These are phyloP conservation scores for Cephus pulcher DNA, from an alignment of 2,888 invertebrate species.

Conservation along the genomic window DNA sequence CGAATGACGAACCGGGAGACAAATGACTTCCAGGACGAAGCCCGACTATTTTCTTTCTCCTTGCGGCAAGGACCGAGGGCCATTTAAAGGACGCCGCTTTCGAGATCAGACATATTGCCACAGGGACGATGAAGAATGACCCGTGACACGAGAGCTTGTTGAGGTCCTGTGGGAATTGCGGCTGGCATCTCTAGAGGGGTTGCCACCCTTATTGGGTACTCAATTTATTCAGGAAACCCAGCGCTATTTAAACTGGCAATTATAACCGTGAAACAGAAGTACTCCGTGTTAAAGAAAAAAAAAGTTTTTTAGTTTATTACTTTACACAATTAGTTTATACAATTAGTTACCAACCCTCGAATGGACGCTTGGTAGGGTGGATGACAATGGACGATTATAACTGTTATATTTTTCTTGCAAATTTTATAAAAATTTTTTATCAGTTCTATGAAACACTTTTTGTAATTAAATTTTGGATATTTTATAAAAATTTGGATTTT, in stretches of 20 bases:
- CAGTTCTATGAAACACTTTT: neutral
- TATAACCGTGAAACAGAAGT: neutral
- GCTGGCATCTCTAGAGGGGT: neutral
- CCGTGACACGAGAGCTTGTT: neutral
- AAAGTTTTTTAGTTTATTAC: neutral
- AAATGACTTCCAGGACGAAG: conserved; percentile 26
- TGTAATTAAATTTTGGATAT: neutral
- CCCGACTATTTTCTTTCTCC: conserved; percentile 13
- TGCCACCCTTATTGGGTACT: neutral
- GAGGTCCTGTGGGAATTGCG: neutral
- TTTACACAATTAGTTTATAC: no score
- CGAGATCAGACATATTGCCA: conserved; percentile 16
- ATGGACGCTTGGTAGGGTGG: neutral
- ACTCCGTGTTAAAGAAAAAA: neutral
- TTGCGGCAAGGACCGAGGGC: neutral
- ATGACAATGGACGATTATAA: neutral
- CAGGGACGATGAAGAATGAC: conserved; percentile 29
- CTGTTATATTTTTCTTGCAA: neutral
- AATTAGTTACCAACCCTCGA: neutral
- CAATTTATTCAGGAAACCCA: neutral
- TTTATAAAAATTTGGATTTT: neutral
- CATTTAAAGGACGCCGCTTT: conserved; percentile 1
- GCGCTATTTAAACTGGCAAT: neutral
- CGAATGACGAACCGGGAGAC: conserved; percentile 17
- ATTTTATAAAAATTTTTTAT: neutral